These are phyloP conservation scores for Apotomis turbidana DNA, from an alignment of 2,888 invertebrate genomes.

Conservation along the genomic window DNA sequence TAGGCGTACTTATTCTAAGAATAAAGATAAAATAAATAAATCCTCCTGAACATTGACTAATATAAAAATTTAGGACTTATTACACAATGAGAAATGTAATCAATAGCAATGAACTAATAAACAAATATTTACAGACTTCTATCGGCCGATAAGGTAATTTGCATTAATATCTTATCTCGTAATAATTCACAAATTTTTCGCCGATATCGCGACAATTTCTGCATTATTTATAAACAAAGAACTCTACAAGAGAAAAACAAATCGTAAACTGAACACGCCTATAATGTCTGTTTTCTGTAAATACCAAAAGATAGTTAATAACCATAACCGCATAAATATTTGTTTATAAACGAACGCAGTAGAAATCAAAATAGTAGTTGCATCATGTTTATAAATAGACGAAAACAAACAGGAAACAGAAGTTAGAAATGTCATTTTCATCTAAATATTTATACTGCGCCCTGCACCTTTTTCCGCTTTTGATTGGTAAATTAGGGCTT, in stretches of 20 bases:
- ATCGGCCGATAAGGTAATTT: conserved; percentile 19
- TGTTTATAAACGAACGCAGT: too few relatives aligned
- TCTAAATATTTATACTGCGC: neutral
- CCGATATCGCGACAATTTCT: neutral
- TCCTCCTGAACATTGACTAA: neutral
- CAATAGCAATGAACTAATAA: conserved; percentile 1
- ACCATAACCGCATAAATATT: too few relatives aligned
- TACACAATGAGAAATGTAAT: neutral
- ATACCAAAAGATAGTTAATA: too few relatives aligned
- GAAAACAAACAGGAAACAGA: too few relatives aligned
- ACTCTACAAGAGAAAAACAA: conserved; percentile 6
- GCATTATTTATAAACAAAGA: conserved; percentile 21
- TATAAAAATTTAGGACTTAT: neutral
- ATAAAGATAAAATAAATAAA: too few relatives aligned
- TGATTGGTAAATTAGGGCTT: neutral
- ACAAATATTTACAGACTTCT: too few relatives aligned
- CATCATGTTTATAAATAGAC: too few relatives aligned
- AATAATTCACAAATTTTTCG: neutral
- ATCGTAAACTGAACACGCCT: too few relatives aligned
- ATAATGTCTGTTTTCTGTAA: too few relatives aligned
- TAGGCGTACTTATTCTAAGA: too few relatives aligned
- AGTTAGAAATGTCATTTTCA: too few relatives aligned
- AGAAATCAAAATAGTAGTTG: too few relatives aligned
- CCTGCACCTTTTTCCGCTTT: neutral
- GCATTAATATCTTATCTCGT: conserved; percentile 27